phyloP scores from a whole-genome alignment of 2,113 vertebrate species.

The Mungos mungo region DNA sequence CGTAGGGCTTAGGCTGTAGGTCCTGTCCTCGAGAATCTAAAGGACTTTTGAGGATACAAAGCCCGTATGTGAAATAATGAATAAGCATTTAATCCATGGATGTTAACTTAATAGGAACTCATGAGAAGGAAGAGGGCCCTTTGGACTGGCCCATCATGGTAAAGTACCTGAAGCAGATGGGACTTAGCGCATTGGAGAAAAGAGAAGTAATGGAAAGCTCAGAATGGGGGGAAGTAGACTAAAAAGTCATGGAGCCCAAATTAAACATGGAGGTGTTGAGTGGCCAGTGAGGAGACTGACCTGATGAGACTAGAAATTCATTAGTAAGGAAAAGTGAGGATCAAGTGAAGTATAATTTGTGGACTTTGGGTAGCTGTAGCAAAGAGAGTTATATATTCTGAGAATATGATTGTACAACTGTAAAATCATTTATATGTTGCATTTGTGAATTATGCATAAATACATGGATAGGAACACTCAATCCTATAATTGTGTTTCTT shows the following conservation, averaged over 20 bases:
- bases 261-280: not conserved
- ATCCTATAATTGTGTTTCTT: not conserved
- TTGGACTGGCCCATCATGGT: not conserved
- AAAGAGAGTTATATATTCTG: not conserved
- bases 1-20: not conserved
- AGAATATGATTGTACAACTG: not conserved
- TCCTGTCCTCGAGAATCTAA: not conserved
- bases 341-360: not conserved
- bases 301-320: not conserved
- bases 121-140: not conserved
- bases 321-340: not conserved
- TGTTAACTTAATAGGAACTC: not conserved
- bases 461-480: not conserved
- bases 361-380: not conserved
- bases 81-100: not conserved
- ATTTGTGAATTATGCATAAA: conserved; percentile 3
- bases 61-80: not conserved
- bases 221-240: not conserved
- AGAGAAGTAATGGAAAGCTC: not conserved
- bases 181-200: not conserved
- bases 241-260: not conserved
- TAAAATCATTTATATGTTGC: not conserved
- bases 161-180: not conserved
- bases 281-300: not conserved
- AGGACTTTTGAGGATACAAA: not conserved